A percentile compares a stretch with the other conserved stretches of the same genome.
Conservation (phyloP, 2,888 invertebrate species). For the Sceliomorpha sp. region DNA sequence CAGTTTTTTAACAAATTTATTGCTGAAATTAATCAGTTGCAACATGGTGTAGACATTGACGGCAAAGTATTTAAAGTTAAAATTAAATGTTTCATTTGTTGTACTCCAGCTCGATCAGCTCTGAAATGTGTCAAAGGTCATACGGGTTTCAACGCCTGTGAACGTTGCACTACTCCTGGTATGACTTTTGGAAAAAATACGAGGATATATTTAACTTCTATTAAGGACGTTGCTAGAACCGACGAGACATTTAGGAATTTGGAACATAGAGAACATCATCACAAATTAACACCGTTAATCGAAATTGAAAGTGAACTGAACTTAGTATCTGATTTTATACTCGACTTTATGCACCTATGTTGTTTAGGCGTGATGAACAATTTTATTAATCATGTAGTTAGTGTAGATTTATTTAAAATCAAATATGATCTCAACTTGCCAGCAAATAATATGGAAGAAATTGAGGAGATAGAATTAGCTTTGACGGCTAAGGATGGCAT, state of each 20-base stretch:
- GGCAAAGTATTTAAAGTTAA: slow-evolving; percentile 13
- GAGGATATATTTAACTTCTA: slow-evolving; percentile 2
- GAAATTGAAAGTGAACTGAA: slow-evolving; percentile 9
- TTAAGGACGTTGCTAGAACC: slow-evolving; percentile 16
- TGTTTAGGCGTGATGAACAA: too few relatives aligned
- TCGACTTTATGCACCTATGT: too few relatives aligned
- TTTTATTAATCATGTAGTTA: slow-evolving; percentile 2
- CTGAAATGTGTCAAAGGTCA: slow-evolving; percentile 29
- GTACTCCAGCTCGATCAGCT: slow-evolving; percentile 31
- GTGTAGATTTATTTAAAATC: not conserved
- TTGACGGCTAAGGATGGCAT: not conserved
- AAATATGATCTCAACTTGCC: slow-evolving; percentile 3
- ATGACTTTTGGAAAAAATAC: slow-evolving; percentile 12
- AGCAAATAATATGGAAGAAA: slow-evolving; percentile 3
- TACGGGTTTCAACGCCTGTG: slow-evolving; percentile 18
- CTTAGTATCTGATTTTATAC: slow-evolving; percentile 4
- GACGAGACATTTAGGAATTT: slow-evolving; percentile 14
- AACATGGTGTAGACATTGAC: slow-evolving; percentile 4
- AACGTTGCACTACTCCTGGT: slow-evolving; percentile 15
- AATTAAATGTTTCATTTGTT: slow-evolving; percentile 44
- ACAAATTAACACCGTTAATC: slow-evolving; percentile 11
- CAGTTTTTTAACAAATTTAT: slow-evolving; percentile 33
- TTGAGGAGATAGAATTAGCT: slow-evolving; percentile 1
- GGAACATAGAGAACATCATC: slow-evolving; percentile 18
- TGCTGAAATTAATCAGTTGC: slow-evolving; percentile 4